Evolutionary conservation across 2,797 vertebrate genomes (phyloP), one percentile per base, ranked within the genome.

Genomic region (Pteronotus mesoamericanus): DNA sequence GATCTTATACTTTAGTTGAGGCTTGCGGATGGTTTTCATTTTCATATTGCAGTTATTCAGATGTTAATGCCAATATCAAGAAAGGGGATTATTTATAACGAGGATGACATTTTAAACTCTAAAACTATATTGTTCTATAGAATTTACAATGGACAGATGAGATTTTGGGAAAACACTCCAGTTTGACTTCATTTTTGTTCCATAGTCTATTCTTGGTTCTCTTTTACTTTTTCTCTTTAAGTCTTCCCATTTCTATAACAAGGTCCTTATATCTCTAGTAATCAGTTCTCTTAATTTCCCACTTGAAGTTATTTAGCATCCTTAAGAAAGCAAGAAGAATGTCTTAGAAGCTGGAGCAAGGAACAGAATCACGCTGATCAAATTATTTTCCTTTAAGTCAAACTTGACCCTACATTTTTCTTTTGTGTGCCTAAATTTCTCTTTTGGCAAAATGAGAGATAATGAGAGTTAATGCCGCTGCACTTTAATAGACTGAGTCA

Each of bases 211-310:
- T 59, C 51, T 74, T 74, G 59, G n/a, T 78, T 68, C n/a, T 88
- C 61, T 72, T 87, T 94, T 21, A 68, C 6, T 94, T 87, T 72
- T 88, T 89, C 24, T 53, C 9, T 44, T 4, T 64, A 24, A 9
- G 55, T 69, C 29, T 93, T 87, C 24, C 55, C 55, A 71, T 85
- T 87, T 89, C 32, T 8, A 12, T 69, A 64, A 74, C 0, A 29
- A 79, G 94, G 85, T 64, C 26, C 19, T 59, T 69, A 48, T 34
- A 93, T 88, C 59, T 79, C 94, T 68, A 55, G 26, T 12, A 48
- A 87, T 80, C 57, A 34, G n/a, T 94, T 94, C 87, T 94, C 80
- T 88, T 88, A 77, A 91, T 84, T 91, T 97, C 48, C 74, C 22
- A 83, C 48, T 83, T 64, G 24, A 79, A 93, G 64, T 84, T 80